phyloP scores from a whole-genome alignment of 2,113 vertebrate species.

The Osmerus eperlanus region DNA sequence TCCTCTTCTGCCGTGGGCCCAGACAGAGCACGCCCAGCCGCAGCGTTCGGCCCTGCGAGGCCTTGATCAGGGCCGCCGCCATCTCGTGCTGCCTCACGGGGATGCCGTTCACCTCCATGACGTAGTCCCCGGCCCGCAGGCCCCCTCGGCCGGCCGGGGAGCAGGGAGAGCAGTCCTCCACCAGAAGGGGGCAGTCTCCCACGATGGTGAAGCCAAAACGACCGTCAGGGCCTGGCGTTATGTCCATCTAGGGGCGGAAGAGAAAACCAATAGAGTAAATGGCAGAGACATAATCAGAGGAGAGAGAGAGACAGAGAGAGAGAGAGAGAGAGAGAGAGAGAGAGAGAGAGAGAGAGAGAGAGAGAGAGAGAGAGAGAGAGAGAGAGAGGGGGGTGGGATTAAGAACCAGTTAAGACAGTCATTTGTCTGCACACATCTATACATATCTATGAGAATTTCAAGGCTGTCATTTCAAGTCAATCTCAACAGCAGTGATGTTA shows the following conservation, averaged over 20 bases:
- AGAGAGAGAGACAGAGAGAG: too few relatives aligned
- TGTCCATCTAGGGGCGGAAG: constrained; percentile 60
- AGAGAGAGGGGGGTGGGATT: not conserved
- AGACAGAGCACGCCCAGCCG: constrained; percentile 81
- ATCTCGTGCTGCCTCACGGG: constrained; percentile 72
- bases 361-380: not conserved
- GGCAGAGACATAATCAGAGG: not conserved
- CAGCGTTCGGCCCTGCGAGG: constrained; percentile 70
- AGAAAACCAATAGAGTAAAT: not conserved
- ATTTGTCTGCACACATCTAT: too few relatives aligned
- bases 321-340: too few relatives aligned
- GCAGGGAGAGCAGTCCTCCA: constrained; percentile 75
- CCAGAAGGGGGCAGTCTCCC: constrained; percentile 73
- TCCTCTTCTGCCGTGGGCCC: constrained; percentile 59
- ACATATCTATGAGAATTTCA: too few relatives aligned
- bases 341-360: not conserved
- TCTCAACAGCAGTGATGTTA: not conserved
- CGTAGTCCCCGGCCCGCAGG: constrained; percentile 76
- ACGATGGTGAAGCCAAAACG: constrained; percentile 79
- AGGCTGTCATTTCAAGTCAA: too few relatives aligned
- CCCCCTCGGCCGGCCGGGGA: constrained; percentile 79
- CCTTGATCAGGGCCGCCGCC: constrained; percentile 68
- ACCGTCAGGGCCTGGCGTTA: constrained; percentile 70
- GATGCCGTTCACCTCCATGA: constrained; percentile 83
- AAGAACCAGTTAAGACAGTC: not conserved